Evolutionary conservation across 35 echinoderm and acorn worm species (phyloP), one percentile per base, ranked within the genome.

Genomic region (Apostichopus californicus): DNA sequence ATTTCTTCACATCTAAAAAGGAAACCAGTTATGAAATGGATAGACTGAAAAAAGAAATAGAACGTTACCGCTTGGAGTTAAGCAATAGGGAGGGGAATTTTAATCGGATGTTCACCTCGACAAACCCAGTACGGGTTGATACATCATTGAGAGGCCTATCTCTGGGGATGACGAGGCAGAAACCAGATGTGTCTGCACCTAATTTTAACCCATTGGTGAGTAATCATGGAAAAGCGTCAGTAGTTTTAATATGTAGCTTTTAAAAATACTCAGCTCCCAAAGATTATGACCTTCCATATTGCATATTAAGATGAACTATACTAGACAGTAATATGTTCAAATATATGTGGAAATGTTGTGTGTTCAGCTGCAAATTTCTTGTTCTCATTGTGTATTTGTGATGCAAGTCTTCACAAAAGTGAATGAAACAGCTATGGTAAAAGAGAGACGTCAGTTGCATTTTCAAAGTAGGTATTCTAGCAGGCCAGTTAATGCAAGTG

Each of bases 81-180:
- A 90, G 92, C 57, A 98, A 98, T 59, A 72, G 96, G 68, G 96
- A 98, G 77, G 96, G 94, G 1, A 98, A 98, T 58, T 98, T 98
- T 86, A 98, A 98, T 88, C 89, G 96, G 3, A 95, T 98, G 94
- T 95, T 95, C 68, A 93, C 96, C 55, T 86, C 92, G 21, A 92
- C 90, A 23, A 77, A 80, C 20, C 96, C 96, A 22, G 86, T 89
- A 13, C 26, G 86, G 52, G 86, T 89, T 5, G 86, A 89, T 55
- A 52, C 61, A 54, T 54, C 57, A 53, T 75, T 72, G 63, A 75
- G 13, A 66, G 86, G 86, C 8, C 68, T 89, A 3, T 89, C 86
- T 60, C 56, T 85, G 9, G 81, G 81, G 56, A 85, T 85, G 81
- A 18, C 81, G 5, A 85, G 81, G 58, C 81, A 85, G 23, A 85